phyloP scores from a whole-genome alignment of 2,888 invertebrate species.

The Dinocampus coccinellae region DNA sequence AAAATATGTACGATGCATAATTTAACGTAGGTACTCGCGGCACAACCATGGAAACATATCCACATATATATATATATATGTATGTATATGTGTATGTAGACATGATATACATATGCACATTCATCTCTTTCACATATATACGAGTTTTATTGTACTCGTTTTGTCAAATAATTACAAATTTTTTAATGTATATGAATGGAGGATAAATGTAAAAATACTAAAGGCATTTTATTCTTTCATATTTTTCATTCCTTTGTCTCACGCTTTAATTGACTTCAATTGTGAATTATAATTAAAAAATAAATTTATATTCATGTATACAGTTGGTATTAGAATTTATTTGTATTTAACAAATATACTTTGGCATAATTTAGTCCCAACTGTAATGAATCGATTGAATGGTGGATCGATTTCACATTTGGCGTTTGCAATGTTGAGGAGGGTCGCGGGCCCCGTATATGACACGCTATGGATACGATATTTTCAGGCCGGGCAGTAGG shows the following conservation, averaged over 20 bases:
- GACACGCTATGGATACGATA: constrained; percentile 51
- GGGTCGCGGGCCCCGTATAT: constrained; percentile 54
- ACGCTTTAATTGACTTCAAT: neutral
- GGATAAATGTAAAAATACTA: constrained; percentile 52
- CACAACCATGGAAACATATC: constrained; percentile 39
- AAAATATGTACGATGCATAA: constrained; percentile 69
- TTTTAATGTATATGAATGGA: constrained; percentile 1
- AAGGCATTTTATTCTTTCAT: constrained; percentile 52
- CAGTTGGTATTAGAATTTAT: too few species aligned
- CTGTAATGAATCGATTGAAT: constrained; percentile 43
- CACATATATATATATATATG: constrained; percentile 38
- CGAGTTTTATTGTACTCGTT: constrained; percentile 47
- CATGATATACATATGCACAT: constrained; percentile 33
- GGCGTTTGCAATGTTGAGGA: constrained; percentile 55
- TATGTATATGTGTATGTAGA: neutral
- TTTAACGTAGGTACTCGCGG: constrained; percentile 57
- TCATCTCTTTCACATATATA: too few species aligned
- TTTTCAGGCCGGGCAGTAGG: constrained; percentile 65
- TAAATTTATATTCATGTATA: too few species aligned
- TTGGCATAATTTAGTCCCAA: too few species aligned
- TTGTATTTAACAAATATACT: too few species aligned
- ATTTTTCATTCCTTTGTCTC: constrained; percentile 22
- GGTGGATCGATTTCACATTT: constrained; percentile 51
- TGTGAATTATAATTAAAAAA: too few species aligned
- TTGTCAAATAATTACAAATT: constrained; percentile 50